Conservation (phyloP, 2,888 invertebrate genomes). For the Rhingia rostrata region DNA sequence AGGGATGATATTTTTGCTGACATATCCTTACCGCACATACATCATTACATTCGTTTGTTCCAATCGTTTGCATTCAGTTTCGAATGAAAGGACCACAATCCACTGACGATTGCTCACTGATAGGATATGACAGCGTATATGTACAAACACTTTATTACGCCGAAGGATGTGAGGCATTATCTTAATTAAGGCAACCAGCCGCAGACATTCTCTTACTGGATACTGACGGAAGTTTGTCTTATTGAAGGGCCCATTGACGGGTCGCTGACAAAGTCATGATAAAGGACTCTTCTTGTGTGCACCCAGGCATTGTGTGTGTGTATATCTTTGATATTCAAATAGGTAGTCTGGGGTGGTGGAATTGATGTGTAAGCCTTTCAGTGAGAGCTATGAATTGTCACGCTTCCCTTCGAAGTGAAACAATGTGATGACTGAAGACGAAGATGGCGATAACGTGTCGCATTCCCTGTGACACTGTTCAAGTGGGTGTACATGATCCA, state of each 20-base stretch:
- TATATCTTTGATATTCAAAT: slow-evolving; percentile 58
- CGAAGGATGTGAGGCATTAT: slow-evolving; percentile 35
- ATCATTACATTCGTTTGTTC: slow-evolving; percentile 22
- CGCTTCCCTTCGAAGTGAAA: slow-evolving; percentile 51
- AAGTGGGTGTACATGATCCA: slow-evolving; percentile 62
- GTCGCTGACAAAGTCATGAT: slow-evolving; percentile 70
- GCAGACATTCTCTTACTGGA: background rate
- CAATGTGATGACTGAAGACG: background rate
- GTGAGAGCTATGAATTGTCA: slow-evolving; percentile 50
- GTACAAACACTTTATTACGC: slow-evolving; percentile 2
- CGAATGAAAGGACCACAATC: background rate
- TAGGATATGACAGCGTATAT: slow-evolving; percentile 15
- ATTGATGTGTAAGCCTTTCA: slow-evolving; percentile 13
- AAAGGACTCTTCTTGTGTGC: slow-evolving; percentile 39
- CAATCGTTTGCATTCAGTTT: slow-evolving; percentile 25
- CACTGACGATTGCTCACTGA: slow-evolving; percentile 22
- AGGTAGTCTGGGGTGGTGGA: slow-evolving; percentile 15
- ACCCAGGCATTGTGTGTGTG: background rate
- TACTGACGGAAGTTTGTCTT: slow-evolving; percentile 57
- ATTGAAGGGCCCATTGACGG: slow-evolving; percentile 62
- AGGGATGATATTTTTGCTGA: background rate
- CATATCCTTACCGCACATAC: background rate
- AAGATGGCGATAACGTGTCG: slow-evolving; percentile 50
- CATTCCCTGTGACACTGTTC: slow-evolving; percentile 43
- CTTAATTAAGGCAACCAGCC: slow-evolving; percentile 47